Evolutionary conservation across 1,140 invertebrate genomes (phyloP), one percentile per base, ranked within the genome.

Genomic region (Laupala kohalensis): DNA sequence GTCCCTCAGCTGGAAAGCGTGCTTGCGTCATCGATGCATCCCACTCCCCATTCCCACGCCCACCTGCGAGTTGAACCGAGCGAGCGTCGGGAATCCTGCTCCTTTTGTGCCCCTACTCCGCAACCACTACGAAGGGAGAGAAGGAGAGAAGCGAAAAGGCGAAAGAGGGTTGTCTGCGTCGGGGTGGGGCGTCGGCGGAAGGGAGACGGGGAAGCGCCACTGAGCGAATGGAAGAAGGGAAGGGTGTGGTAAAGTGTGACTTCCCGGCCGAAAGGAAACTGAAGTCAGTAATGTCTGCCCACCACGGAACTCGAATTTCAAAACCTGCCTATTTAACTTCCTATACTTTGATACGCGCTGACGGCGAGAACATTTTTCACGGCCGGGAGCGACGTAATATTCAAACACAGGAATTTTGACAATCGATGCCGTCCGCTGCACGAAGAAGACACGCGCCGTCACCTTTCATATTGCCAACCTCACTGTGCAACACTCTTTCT

Each of bases 251-350:
- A 67, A 67, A 67, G 66, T 67, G 66, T 67, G 26, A 28, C 26
- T 67, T 67, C 26, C 66, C 66, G 66, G 66, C 25, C 66, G 66
- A 67, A 67, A 27, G 66, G 27, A 67, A 67, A 25, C 25, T 27
- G 25, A 67, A 67, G 66, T 67, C 66, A 28, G 66, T 67, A 67
- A 67, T 28, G 25, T 67, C 25, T 9, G 5, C 64, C 6, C 26
- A 5, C 26, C 25, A 26, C 66, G 66, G 66, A 67, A 67, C 66
- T 67, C 25, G 66, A 67, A 67, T 67, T 67, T 67, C 66, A 67
- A 67, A 67, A 67, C 66, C 66, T 67, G 25, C 66, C 66, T 27
- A 67, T 67, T 67, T 26, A 25, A 53, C 66, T 67, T 67, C 66
- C 66, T 67, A 24, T 53, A 67, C 66, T 67, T 67, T 67, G 66